phyloP scores from a whole-genome alignment of 53 echinoderm and acorn worm species.

The Glandiceps talaboti region DNA sequence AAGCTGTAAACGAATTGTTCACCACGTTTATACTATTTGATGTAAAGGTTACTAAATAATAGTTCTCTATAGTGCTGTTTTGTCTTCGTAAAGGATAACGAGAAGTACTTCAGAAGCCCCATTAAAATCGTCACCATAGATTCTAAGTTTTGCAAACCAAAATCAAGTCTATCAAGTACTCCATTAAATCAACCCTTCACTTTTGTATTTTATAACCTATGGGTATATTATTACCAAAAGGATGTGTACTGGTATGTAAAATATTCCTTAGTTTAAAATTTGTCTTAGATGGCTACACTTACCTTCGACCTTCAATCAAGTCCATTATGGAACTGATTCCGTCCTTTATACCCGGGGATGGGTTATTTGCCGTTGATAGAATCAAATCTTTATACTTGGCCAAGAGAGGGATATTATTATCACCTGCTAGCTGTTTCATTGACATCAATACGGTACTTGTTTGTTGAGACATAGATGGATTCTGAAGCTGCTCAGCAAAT shows the following conservation, averaged over 20 bases:
- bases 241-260: not conserved
- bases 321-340: slow-evolving; percentile 55
- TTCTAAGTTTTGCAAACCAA: not conserved
- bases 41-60: not conserved
- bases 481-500: slow-evolving; percentile 42
- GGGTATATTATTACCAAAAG: too few relatives aligned
- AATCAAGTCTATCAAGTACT: not conserved
- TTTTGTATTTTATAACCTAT: too few relatives aligned
- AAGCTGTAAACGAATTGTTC: too few relatives aligned
- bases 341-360: slow-evolving; percentile 57
- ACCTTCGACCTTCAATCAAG: slow-evolving; percentile 87
- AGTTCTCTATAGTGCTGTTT: not conserved
- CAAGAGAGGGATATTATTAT: slow-evolving; percentile 47
- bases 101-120: too few relatives aligned
- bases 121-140: not conserved
- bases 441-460: slow-evolving; percentile 46
- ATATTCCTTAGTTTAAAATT: not conserved
- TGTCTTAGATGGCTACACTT: not conserved
- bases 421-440: slow-evolving; percentile 58
- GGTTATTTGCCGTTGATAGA: slow-evolving; percentile 49
- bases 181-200: not conserved
- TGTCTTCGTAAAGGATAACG: too few relatives aligned
- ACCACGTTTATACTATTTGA: not conserved
- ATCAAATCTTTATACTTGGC: slow-evolving; percentile 49
- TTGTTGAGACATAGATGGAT: slow-evolving; percentile 37